Percentiles rank a stretch among this genome's conserved stretches.
phyloP scores from a whole-genome alignment of 2,888 invertebrate species.

The Drosophila mimica region DNA sequence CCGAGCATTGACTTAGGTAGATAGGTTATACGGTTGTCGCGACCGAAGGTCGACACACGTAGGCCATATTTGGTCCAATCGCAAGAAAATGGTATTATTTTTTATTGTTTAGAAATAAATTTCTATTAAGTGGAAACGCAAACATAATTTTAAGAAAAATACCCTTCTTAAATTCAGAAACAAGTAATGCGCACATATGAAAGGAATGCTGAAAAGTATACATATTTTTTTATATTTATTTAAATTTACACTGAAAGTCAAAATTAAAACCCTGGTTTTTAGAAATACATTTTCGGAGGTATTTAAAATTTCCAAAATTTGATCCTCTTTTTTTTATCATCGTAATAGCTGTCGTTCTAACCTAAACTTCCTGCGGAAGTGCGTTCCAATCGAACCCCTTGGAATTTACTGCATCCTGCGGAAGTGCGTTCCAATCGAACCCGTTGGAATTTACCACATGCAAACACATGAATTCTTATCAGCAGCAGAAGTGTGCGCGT shows the following conservation, averaged over 20 bases:
- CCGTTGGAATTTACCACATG: background rate
- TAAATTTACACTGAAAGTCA: background rate
- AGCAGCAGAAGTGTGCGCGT: constrained; percentile 6
- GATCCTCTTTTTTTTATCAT: background rate
- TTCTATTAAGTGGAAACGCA: too few species aligned
- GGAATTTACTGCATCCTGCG: constrained; percentile 34
- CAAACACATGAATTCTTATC: constrained; percentile 30
- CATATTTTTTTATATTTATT: background rate
- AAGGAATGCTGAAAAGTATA: background rate
- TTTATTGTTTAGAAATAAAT: too few species aligned
- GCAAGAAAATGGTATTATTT: too few species aligned
- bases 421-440: constrained; percentile 23
- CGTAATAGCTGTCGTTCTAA: background rate
- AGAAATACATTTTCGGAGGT: background rate
- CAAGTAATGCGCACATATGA: background rate
- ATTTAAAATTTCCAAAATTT: background rate
- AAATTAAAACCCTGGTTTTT: background rate
- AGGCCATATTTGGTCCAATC: too few species aligned
- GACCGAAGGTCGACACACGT: too few species aligned
- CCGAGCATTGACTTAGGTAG: background rate
- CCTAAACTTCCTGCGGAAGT: too few species aligned
- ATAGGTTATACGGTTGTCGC: too few species aligned
- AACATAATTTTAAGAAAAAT: too few species aligned
- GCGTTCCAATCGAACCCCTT: too few species aligned
- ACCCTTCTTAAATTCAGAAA: background rate